Evolutionary conservation across 2,797 vertebrate genomes (phyloP).

Genomic region (Syndactyla subalaris): DNA sequence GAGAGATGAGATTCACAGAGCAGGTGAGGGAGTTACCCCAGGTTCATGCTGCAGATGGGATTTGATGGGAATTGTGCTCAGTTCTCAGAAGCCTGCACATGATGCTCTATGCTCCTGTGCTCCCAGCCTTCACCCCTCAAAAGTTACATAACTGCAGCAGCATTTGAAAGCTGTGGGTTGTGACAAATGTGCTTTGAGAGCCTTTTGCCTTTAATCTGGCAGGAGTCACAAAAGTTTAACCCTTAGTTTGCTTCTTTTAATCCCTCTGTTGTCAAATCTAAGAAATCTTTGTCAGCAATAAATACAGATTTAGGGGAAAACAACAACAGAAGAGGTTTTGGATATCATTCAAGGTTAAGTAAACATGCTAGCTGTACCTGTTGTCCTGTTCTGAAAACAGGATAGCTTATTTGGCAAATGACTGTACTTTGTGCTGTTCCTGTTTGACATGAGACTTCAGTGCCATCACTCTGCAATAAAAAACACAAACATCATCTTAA

Average conservation of each 20-base stretch:
- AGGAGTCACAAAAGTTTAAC: background rate
- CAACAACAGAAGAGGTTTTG: background rate
- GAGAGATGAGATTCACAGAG: background rate
- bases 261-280: background rate
- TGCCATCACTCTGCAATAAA: conserved; percentile 81
- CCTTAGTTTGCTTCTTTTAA: background rate
- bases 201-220: background rate
- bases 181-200: background rate
- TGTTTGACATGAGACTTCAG: conserved; percentile 86
- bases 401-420: conserved; percentile 86
- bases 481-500: background rate
- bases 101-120: background rate
- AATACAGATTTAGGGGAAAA: background rate
- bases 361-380: conserved; percentile 74
- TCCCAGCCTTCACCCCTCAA: background rate
- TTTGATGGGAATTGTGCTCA: background rate
- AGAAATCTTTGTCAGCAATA: background rate
- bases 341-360: background rate
- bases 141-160: background rate
- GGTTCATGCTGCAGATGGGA: background rate
- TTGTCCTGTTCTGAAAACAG: conserved; percentile 80
- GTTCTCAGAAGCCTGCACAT: rapidly evolving
- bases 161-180: background rate
- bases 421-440: conserved; percentile 75
- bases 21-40: background rate